Conservation (phyloP, 2,113 vertebrate species). For the Pholis gunnellus region DNA sequence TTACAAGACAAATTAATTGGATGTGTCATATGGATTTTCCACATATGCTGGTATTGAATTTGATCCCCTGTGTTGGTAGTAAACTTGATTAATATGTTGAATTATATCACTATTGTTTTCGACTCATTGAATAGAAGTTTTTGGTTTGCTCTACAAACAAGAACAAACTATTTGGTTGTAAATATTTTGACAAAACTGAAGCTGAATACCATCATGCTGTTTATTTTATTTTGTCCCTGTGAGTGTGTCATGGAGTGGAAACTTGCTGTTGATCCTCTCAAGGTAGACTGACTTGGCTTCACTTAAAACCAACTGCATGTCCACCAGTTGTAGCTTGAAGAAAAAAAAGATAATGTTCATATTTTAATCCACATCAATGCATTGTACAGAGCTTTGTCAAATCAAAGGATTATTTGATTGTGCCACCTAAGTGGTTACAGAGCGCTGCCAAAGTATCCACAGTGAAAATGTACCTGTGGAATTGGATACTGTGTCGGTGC, state of each 20-base stretch:
- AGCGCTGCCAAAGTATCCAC: not conserved
- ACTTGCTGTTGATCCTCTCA: conserved; percentile 24
- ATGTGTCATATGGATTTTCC: not conserved
- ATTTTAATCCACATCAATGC: conserved; percentile 8
- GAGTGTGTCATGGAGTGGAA: conserved; percentile 5
- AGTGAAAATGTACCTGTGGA: conserved; percentile 86
- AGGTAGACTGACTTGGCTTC: conserved; percentile 56
- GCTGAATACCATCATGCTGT: not conserved
- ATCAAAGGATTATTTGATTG: not conserved
- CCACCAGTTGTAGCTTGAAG: conserved; percentile 84
- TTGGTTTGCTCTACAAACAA: not conserved
- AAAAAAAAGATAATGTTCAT: conserved; percentile 31
- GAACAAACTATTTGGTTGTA: not conserved
- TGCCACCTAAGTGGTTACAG: not conserved
- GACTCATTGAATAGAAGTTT: not conserved
- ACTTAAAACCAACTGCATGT: conserved; percentile 75
- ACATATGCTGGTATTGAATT: not conserved
- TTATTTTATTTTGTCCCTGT: not conserved
- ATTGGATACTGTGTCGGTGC: conserved; percentile 85
- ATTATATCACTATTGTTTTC: not conserved
- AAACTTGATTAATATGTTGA: not conserved
- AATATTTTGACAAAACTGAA: not conserved
- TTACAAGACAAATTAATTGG: not conserved
- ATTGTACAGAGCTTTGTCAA: not conserved
- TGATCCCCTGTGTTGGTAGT: not conserved